These are phyloP conservation scores for Limnodromus scolopaceus DNA, from an alignment of 2,797 vertebrate species.

Conservation along the genomic window DNA sequence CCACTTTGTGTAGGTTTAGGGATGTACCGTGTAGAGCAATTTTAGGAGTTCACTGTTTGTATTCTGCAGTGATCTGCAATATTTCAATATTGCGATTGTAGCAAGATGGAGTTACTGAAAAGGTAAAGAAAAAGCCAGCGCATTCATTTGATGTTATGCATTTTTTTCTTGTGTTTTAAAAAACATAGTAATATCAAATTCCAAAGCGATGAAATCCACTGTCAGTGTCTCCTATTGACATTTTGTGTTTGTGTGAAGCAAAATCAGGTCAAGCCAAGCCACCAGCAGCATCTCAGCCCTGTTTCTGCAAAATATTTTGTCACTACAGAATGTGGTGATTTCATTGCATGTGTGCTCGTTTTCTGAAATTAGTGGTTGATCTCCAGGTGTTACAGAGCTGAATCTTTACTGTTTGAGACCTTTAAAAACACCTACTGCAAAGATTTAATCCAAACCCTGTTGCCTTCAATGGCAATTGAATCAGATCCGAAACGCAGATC, in stretches of 20 bases:
- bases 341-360: neutral
- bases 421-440: neutral
- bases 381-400: neutral
- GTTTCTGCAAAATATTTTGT: constrained; percentile 21
- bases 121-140: neutral
- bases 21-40: neutral
- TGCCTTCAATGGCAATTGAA: neutral
- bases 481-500: neutral
- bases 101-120: neutral
- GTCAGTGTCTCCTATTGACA: neutral
- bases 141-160: neutral
- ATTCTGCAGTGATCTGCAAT: neutral
- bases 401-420: neutral
- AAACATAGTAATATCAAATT: neutral
- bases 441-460: neutral
- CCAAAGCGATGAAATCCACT: neutral
- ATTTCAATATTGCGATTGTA: neutral
- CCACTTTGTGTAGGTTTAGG: neutral
- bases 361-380: constrained; percentile 27
- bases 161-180: neutral
- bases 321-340: constrained; percentile 35
- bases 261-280: constrained; percentile 49
- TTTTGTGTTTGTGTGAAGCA: neutral
- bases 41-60: neutral
- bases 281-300: neutral